Base-by-base conservation (phyloP, 1,140 invertebrate genomes). In the Apis laboriosa region DNA sequence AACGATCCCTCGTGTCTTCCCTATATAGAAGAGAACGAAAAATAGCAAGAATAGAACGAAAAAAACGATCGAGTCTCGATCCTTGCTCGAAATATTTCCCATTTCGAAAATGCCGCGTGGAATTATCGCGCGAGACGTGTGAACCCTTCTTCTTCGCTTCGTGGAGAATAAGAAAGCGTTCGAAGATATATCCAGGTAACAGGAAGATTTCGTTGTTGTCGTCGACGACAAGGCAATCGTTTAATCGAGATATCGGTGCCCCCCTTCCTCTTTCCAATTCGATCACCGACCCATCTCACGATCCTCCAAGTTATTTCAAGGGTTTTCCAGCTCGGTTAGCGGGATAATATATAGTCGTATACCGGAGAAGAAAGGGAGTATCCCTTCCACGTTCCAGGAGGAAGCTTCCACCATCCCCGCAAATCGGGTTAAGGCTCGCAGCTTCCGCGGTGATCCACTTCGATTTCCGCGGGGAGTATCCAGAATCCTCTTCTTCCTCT, bases 371-470 rank as follows among this genome's bases (percentile, higher is more conserved):
- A 81, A 64, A 53, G 4, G 80, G 60, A 55, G 64, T 53, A 55
- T 68, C 43, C 56, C 55, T 7, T 24, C 34, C 49, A 55, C 49
- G 73, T 81, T 70, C 55, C 72, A 9, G n/a, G 19, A 5, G 21
- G 51, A 80, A 61, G 24, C 63, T 53, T 75, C 77, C 51, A 68
- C 64, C 34, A 34, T 34, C 34, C 34, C 73, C 83, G 34, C 72
- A 82, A 84, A 82, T 84, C 79, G 83, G 83, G 79, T 82, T 84
- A 82, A 84, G 60, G 73, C 67, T 75, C 79, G 64, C 77, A 71
- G 83, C 72, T 76, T 71, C 51, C 66, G 73, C 58, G 73, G 28
- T 77, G 83, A 84, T 84, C 83, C 66, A 82, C 72, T 84, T 82
- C 83, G 83, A 84, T 84, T 76, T 75, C 83, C 73, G 72, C 43